Base-by-base conservation (phyloP, 64 coral and sea anemone species). In the Trachythela sp. region DNA sequence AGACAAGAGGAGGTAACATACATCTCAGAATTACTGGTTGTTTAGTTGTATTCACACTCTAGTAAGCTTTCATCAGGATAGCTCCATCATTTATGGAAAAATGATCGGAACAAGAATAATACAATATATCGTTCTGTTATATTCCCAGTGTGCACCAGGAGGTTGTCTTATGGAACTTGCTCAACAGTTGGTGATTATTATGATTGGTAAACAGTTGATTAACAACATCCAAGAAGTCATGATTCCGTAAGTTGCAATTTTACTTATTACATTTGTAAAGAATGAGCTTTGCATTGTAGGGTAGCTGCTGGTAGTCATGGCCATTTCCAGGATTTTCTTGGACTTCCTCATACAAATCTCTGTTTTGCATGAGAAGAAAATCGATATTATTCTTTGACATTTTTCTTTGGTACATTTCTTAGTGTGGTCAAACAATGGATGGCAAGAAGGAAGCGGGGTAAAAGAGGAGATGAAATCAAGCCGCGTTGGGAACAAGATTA, bases 201-300 rank as follows among this genome's bases (percentile, higher is more conserved):
- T 98, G 95, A 86, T 98, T 54, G 95, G 95, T 36, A 98, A 98
- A 89, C 95, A 98, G 86, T 89, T 94, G 54, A 98, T 98, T 70
- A 98, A 97, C 86, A 98, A 98, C 54, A 91, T 94, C 18, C 95
- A 94, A 45, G 95, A 98, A 72, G 92, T 94, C 56, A 93, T 92
- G 24, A 94, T 94, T 54, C 92, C 95, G 91, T 97, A 85, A 92
- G 95, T 94, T 59, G 39, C 31, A 17, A 48, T 64, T 64, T 45
- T 4, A 45, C 42, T 6, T 45, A 6, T 45, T 4, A 45, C 42
- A 45, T 45, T n/a, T n/a, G n/a, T n/a, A n/a, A n/a, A n/a, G n/a
- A n/a, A n/a, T n/a, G n/a, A n/a, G n/a, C n/a, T n/a, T n/a, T n/a
- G n/a, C n/a, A n/a, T n/a, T n/a, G n/a, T n/a, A n/a, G n/a, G n/a